Evolutionary conservation across 1,140 invertebrate species (phyloP).

Genomic region (Tribolium castaneum): DNA sequence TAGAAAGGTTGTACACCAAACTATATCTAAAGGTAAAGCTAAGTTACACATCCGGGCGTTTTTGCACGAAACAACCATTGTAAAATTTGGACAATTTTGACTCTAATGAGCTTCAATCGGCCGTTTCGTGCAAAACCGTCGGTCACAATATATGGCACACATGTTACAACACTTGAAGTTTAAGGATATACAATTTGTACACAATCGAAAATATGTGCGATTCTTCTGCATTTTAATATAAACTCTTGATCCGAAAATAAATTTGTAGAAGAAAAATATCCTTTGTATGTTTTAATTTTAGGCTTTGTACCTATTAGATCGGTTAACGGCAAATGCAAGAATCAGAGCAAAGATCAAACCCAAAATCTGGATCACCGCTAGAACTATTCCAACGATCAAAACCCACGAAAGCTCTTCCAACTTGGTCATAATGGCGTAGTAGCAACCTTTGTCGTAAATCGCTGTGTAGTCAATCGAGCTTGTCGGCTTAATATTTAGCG

Average conservation of each 20-base stretch:
- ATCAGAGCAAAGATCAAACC: slow-evolving; percentile 83
- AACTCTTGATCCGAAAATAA: slow-evolving; percentile 14
- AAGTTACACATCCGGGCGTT: not conserved
- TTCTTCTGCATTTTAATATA: slow-evolving; percentile 10
- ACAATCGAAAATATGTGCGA: slow-evolving; percentile 16
- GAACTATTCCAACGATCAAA: slow-evolving; percentile 72
- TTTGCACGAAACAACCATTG: not conserved
- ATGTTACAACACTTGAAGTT: slow-evolving; percentile 27
- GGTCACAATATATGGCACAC: slow-evolving; percentile 15
- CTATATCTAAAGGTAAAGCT: slow-evolving; percentile 28
- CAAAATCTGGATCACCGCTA: slow-evolving; percentile 77
- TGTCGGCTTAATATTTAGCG: slow-evolving; percentile 53
- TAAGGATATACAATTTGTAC: slow-evolving; percentile 30
- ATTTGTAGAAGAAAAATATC: slow-evolving; percentile 6
- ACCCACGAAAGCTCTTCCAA: slow-evolving; percentile 73
- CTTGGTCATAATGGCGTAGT: slow-evolving; percentile 73
- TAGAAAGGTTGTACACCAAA: slow-evolving; percentile 12
- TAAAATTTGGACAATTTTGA: not conserved
- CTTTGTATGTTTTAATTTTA: slow-evolving; percentile 63
- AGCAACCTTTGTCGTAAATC: slow-evolving; percentile 74
- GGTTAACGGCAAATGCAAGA: slow-evolving; percentile 80
- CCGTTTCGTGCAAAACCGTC: not conserved
- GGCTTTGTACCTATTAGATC: slow-evolving; percentile 76
- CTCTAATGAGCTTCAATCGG: not conserved
- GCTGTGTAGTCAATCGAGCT: slow-evolving; percentile 54